These are phyloP conservation scores for Euspilapteryx auroguttella DNA, from an alignment of 2,888 invertebrate genomes.

Conservation along the genomic window DNA sequence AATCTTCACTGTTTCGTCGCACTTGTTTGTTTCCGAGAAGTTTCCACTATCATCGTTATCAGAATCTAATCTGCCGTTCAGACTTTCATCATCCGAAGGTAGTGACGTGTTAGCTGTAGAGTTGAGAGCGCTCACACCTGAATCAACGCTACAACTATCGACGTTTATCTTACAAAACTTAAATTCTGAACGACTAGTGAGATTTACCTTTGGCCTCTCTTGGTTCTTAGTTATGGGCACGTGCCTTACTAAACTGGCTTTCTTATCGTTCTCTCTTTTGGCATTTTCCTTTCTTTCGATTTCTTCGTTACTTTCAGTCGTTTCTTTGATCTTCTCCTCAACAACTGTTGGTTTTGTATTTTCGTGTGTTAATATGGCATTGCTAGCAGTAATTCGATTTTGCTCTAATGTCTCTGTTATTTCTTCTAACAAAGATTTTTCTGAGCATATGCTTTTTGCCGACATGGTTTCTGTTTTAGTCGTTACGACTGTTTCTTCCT, in stretches of 20 bases:
- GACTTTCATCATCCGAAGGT: slow-evolving; percentile 53
- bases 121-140: slow-evolving; percentile 60
- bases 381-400: slow-evolving; percentile 51
- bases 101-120: slow-evolving; percentile 56
- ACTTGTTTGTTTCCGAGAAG: slow-evolving; percentile 48
- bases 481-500: slow-evolving; percentile 50
- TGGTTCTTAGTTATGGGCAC: slow-evolving; percentile 68
- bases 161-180: slow-evolving; percentile 58
- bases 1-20: slow-evolving; percentile 53
- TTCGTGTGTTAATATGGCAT: slow-evolving; percentile 30
- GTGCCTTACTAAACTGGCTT: slow-evolving; percentile 56
- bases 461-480: slow-evolving; percentile 30
- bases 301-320: slow-evolving; percentile 33
- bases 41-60: slow-evolving; percentile 61
- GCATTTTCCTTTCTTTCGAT: slow-evolving; percentile 37
- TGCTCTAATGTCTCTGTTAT: slow-evolving; percentile 73
- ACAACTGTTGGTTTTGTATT: slow-evolving; percentile 42
- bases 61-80: slow-evolving; percentile 57
- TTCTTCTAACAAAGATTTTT: slow-evolving; percentile 72
- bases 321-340: slow-evolving; percentile 48
- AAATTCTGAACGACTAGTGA: slow-evolving; percentile 46
- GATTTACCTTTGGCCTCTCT: slow-evolving; percentile 67
- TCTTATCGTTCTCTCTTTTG: slow-evolving; percentile 16
- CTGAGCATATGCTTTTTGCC: slow-evolving; percentile 41
- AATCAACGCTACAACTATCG: slow-evolving; percentile 49